Conservation (phyloP, 2,888 invertebrate genomes). For the Microctonus hyperodae region DNA sequence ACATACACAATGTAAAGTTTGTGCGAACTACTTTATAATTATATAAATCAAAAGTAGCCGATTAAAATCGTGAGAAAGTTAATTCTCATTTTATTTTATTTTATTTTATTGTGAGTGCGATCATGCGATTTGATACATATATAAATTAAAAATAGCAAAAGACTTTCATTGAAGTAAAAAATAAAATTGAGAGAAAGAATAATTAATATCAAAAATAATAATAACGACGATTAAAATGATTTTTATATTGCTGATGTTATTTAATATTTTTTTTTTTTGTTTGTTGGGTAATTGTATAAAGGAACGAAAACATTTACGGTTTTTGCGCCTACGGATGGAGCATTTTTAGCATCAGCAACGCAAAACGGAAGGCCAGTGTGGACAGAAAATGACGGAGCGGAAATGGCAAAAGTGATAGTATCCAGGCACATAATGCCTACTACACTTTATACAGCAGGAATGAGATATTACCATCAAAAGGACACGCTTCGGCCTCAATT, state of each 20-base stretch:
- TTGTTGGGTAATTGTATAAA: slow-evolving; percentile 51
- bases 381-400: slow-evolving; percentile 57
- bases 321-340: slow-evolving; percentile 84
- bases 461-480: slow-evolving; percentile 86
- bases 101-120: too few species aligned
- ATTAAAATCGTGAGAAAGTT: too few species aligned
- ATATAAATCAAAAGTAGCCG: too few species aligned
- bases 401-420: slow-evolving; percentile 74
- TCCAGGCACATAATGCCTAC: slow-evolving; percentile 80
- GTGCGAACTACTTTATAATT: too few species aligned
- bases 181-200: too few species aligned
- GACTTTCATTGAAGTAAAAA: too few species aligned
- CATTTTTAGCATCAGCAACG: slow-evolving; percentile 69
- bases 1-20: too few species aligned
- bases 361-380: slow-evolving; percentile 66
- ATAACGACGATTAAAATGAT: too few species aligned
- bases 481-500: slow-evolving; percentile 79
- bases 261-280: neutral
- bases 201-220: too few species aligned
- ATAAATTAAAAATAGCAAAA: too few species aligned
- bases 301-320: slow-evolving; percentile 85
- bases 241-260: neutral
- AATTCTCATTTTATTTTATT: neutral
- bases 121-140: too few species aligned
- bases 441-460: slow-evolving; percentile 84